Evolutionary conservation across 2,113 vertebrate genomes (phyloP).

Genomic region (Amblyornis subalaris): DNA sequence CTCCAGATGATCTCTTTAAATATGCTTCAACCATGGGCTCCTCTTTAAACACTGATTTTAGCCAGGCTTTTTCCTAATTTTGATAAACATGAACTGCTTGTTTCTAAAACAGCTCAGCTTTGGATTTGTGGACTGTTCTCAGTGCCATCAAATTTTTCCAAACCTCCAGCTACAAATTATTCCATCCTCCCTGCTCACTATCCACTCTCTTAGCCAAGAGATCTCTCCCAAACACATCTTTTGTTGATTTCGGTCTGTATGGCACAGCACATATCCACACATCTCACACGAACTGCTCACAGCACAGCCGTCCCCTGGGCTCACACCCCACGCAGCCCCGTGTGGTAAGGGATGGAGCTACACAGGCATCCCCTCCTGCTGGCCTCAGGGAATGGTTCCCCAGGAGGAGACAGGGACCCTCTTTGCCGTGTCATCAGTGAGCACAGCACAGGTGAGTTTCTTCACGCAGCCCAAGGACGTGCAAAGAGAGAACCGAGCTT

Average conservation of each 20-base stretch:
- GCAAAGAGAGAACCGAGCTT: background rate
- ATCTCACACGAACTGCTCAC: background rate
- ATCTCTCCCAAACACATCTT: background rate
- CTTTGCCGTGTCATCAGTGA: background rate
- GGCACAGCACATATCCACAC: background rate
- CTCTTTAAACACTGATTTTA: background rate
- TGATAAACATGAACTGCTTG: background rate
- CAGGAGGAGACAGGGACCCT: background rate
- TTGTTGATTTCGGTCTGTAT: background rate
- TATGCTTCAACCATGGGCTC: background rate
- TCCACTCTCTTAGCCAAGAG: background rate
- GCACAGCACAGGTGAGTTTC: background rate
- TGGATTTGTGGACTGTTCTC: background rate
- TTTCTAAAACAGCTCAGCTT: background rate
- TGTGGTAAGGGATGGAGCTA: accelerated
- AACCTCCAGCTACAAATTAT: background rate
- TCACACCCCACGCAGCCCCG: background rate
- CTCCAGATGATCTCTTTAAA: background rate
- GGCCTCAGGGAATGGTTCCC: background rate
- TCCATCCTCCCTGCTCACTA: background rate
- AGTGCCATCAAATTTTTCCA: background rate
- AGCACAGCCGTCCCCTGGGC: background rate
- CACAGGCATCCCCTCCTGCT: background rate
- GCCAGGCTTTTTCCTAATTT: background rate
- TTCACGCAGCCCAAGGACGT: background rate